A percentile compares a stretch with the other conserved stretches of the same genome.
Conservation (phyloP, 2,113 vertebrate species). For the Scatophagus argus region DNA sequence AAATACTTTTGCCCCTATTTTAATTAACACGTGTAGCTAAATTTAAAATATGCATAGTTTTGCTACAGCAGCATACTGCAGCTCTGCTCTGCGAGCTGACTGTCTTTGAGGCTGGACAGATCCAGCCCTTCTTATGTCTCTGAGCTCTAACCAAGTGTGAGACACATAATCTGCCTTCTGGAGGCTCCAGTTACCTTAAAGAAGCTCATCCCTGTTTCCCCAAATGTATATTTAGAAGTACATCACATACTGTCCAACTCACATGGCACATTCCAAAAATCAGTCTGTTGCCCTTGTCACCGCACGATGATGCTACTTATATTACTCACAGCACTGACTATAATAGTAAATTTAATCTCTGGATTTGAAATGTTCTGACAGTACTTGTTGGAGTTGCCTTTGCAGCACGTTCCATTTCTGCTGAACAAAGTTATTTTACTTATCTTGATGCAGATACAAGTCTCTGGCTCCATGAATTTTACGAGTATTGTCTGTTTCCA, state of each 20-base stretch:
- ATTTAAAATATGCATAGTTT: neutral
- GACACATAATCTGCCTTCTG: slow-evolving; percentile 65
- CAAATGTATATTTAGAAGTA: slow-evolving; percentile 82
- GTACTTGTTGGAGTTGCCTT: neutral
- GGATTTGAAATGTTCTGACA: slow-evolving; percentile 2
- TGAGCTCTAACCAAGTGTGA: slow-evolving; percentile 40
- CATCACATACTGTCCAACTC: slow-evolving; percentile 73
- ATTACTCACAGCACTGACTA: slow-evolving; percentile 46
- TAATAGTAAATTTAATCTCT: slow-evolving; percentile 17
- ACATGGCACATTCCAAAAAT: slow-evolving; percentile 76
- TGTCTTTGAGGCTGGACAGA: neutral
- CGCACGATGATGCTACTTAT: slow-evolving; percentile 37
- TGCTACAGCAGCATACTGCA: neutral
- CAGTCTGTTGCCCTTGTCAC: slow-evolving; percentile 66
- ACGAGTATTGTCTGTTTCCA: slow-evolving; percentile 21
- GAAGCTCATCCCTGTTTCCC: slow-evolving; percentile 77
- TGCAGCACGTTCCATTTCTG: neutral
- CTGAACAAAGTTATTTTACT: neutral
- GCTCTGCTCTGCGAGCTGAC: neutral
- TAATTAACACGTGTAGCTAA: neutral
- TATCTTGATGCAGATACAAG: neutral
- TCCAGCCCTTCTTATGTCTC: slow-evolving; percentile 19
- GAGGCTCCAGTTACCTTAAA: slow-evolving; percentile 76
- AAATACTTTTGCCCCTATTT: neutral
- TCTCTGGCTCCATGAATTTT: slow-evolving; percentile 18